Percentiles rank a stretch among this genome's conserved stretches.
phyloP scores from a whole-genome alignment of 2,888 invertebrate species.

The Epinotia ramella region DNA sequence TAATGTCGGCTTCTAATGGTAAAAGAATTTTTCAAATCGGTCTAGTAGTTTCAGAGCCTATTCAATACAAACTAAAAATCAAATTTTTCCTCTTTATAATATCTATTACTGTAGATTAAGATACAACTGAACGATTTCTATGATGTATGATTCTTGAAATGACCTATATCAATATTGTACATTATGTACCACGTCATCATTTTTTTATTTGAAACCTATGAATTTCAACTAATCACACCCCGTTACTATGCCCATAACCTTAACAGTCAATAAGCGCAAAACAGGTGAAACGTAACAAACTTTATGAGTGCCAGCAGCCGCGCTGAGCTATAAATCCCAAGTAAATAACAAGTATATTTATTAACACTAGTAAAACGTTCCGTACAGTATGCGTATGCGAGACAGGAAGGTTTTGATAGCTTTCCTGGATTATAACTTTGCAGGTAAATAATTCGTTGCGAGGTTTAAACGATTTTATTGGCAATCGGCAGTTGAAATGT shows the following conservation, averaged over 20 bases:
- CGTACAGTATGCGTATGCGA: constrained; percentile 48
- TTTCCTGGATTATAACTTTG: constrained; percentile 37
- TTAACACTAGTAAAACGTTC: constrained; percentile 69
- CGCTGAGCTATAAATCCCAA: constrained; percentile 70
- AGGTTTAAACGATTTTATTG: background rate
- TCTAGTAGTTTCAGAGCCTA: too few species aligned
- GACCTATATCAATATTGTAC: too few species aligned
- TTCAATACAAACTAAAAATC: too few species aligned
- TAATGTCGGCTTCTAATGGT: too few species aligned
- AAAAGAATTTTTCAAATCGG: too few species aligned
- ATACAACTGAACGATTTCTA: too few species aligned
- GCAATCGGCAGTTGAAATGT: background rate
- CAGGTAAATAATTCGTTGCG: constrained; percentile 18
- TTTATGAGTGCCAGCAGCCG: constrained; percentile 74
- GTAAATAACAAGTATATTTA: constrained; percentile 80
- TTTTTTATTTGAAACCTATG: background rate
- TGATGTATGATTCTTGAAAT: too few species aligned
- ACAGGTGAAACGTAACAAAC: constrained; percentile 63
- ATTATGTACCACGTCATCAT: too few species aligned
- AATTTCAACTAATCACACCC: constrained; percentile 15
- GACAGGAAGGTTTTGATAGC: constrained; percentile 43
- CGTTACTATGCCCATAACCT: constrained; percentile 44
- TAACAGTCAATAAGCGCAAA: constrained; percentile 56
- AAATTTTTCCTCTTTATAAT: too few species aligned
- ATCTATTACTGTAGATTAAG: too few species aligned